A percentile compares a stretch with the other conserved stretches of the same genome.
Conservation (phyloP, 2,888 invertebrate genomes). For the Sinhomidia bicolor region DNA sequence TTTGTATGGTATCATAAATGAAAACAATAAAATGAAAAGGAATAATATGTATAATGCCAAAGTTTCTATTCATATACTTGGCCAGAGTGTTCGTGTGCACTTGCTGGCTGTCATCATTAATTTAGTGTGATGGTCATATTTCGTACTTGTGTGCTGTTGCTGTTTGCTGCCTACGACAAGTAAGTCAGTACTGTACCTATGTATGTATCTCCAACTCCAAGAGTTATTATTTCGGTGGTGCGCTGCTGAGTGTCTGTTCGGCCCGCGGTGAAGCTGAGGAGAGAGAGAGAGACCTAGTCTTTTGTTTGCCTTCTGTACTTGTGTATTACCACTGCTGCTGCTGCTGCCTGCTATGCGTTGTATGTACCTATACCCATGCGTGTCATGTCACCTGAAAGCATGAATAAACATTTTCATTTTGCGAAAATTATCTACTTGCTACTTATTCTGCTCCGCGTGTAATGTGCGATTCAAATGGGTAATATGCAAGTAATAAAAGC, state of each 20-base stretch:
- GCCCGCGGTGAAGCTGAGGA: neutral
- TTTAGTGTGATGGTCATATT: slow-evolving; percentile 21
- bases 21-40: too few relatives aligned
- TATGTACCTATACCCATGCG: neutral
- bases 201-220: too few relatives aligned
- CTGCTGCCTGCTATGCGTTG: neutral
- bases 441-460: slow-evolving; percentile 46
- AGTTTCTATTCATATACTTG: slow-evolving; percentile 2
- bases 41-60: too few relatives aligned
- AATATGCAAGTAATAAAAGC: slow-evolving; percentile 29
- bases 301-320: neutral
- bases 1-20: too few relatives aligned
- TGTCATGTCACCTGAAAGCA: slow-evolving; percentile 56
- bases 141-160: neutral
- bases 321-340: neutral
- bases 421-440: slow-evolving; percentile 40
- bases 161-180: neutral
- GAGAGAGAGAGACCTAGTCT: too few relatives aligned
- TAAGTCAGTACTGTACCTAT: neutral
- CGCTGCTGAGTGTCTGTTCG: neutral
- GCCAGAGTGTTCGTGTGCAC: neutral
- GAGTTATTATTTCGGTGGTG: neutral
- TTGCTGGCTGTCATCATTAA: slow-evolving; percentile 49
- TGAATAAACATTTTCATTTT: slow-evolving; percentile 54
- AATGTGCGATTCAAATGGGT: slow-evolving; percentile 42